Conservation (phyloP, 2,888 invertebrate species). For the Orthonychiurus folsomi region DNA sequence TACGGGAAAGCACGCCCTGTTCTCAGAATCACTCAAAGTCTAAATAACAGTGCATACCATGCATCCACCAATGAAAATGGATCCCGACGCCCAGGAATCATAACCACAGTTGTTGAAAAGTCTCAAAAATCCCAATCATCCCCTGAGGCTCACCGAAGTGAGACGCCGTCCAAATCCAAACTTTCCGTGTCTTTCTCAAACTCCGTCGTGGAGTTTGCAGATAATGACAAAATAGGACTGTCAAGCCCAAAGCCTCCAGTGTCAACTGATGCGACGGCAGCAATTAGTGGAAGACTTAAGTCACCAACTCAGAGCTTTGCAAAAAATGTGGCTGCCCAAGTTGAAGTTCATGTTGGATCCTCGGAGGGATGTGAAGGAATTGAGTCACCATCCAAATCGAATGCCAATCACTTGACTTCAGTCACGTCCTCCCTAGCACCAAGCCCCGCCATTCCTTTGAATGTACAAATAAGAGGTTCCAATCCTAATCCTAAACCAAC, state of each 20-base stretch:
- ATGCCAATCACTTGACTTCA: background rate
- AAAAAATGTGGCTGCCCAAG: slow-evolving; percentile 36
- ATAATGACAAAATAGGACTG: slow-evolving; percentile 13
- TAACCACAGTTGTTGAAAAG: background rate
- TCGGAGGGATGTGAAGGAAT: slow-evolving; percentile 12
- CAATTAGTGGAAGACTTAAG: slow-evolving; percentile 2
- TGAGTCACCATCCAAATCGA: slow-evolving; percentile 11
- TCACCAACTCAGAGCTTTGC: background rate
- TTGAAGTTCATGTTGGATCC: slow-evolving; percentile 32
- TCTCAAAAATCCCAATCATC: background rate
- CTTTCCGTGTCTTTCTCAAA: slow-evolving; percentile 39
- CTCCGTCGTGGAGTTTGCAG: slow-evolving; percentile 36
- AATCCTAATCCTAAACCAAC: background rate
- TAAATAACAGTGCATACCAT: too few relatives aligned
- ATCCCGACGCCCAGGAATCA: background rate
- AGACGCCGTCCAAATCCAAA: slow-evolving; percentile 28
- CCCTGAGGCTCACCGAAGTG: background rate
- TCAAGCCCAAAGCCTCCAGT: slow-evolving; percentile 5
- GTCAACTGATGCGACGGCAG: background rate
- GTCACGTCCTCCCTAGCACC: slow-evolving; percentile 1
- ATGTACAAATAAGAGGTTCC: background rate
- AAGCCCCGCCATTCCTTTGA: too few relatives aligned
- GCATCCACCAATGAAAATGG: slow-evolving; percentile 1
- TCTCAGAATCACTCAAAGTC: background rate
- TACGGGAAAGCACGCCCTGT: background rate